Evolutionary conservation across 1,140 invertebrate genomes (phyloP).

Genomic region (Euwallacea fornicatus): DNA sequence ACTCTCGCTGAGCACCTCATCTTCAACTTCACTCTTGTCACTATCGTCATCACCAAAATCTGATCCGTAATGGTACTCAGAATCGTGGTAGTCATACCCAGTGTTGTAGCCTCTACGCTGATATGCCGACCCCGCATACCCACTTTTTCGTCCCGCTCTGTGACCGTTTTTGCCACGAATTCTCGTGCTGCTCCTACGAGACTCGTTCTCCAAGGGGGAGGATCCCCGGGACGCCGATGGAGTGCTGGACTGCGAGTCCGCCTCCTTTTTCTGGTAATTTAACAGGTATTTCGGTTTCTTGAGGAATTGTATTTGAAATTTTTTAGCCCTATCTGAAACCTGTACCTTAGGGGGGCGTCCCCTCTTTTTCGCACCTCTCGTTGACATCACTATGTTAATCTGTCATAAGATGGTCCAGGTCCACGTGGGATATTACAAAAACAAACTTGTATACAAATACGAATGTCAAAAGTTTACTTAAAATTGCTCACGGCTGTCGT

Average conservation of each 20-base stretch:
- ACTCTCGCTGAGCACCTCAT: constrained; percentile 69
- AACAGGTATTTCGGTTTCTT: constrained; percentile 90
- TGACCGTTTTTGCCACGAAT: constrained; percentile 61
- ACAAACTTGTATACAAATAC: constrained; percentile 66
- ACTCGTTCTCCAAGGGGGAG: constrained; percentile 72
- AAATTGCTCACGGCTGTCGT: constrained; percentile 59
- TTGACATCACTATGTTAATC: constrained; percentile 67
- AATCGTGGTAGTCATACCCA: constrained; percentile 74
- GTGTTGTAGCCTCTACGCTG: constrained; percentile 72
- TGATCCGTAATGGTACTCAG: constrained; percentile 87
- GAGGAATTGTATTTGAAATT: constrained; percentile 83
- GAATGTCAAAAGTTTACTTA: constrained; percentile 61
- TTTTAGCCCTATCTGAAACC: constrained; percentile 77
- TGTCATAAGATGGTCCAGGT: constrained; percentile 51
- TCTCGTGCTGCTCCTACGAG: constrained; percentile 63
- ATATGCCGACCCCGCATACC: constrained; percentile 61
- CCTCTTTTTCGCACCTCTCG: constrained; percentile 81
- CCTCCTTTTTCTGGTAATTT: constrained; percentile 64
- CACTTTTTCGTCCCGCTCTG: constrained; percentile 61
- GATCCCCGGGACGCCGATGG: constrained; percentile 74
- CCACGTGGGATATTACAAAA: constrained; percentile 56
- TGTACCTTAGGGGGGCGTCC: constrained; percentile 87
- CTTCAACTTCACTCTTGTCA: constrained; percentile 75
- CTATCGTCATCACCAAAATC: constrained; percentile 85
- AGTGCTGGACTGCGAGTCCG: constrained; percentile 72